Percentiles rank a stretch among this genome's conserved stretches.
Conservation (phyloP, 2,888 invertebrate species). For the Ametastegia equiseti region DNA sequence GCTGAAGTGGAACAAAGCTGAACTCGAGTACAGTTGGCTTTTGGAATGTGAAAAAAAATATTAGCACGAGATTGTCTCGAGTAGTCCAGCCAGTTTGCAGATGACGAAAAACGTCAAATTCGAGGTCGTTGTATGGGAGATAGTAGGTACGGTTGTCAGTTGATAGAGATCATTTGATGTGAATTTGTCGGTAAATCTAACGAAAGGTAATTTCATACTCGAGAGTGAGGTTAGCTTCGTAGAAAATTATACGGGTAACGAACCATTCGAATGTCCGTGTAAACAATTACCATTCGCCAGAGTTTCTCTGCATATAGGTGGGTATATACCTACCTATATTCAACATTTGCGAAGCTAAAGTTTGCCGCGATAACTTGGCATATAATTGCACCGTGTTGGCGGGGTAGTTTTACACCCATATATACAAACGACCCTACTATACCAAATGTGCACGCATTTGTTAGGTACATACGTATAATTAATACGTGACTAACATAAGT, state of each 20-base stretch:
- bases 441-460: background rate
- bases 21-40: too few relatives aligned
- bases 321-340: background rate
- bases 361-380: background rate
- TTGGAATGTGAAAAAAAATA: too few relatives aligned
- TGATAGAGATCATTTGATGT: too few relatives aligned
- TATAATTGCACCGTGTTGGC: slow-evolving; percentile 1
- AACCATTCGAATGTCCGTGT: background rate
- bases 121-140: too few relatives aligned
- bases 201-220: too few relatives aligned
- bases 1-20: too few relatives aligned
- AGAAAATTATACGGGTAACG: background rate
- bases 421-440: background rate
- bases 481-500: slow-evolving; percentile 18
- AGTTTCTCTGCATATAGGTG: background rate
- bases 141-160: too few relatives aligned
- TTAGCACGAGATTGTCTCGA: too few relatives aligned
- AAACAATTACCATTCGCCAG: background rate
- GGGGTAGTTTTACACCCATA: background rate
- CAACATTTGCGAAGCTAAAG: background rate
- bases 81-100: too few relatives aligned
- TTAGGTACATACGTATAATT: background rate
- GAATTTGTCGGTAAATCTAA: too few relatives aligned
- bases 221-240: too few relatives aligned
- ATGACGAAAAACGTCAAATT: too few relatives aligned